Conservation (phyloP, 2,888 invertebrate species). For the Octodonta nipae region DNA sequence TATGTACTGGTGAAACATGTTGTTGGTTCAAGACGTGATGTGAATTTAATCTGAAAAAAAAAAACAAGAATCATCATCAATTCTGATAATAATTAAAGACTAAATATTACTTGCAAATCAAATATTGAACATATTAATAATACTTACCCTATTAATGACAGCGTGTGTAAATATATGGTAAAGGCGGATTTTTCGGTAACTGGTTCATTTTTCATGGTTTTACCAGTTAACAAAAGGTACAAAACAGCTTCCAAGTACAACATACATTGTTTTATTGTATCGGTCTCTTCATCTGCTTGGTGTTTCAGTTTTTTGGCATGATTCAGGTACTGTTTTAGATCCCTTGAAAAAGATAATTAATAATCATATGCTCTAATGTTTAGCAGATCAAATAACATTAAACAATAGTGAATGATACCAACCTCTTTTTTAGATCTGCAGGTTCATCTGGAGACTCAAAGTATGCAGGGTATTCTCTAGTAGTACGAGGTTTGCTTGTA, state of each 20-base stretch:
- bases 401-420: constrained; percentile 10
- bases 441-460: constrained; percentile 51
- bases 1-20: constrained; percentile 47
- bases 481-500: constrained; percentile 14
- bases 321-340: constrained; percentile 55
- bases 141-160: constrained; percentile 61
- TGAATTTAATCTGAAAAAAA: constrained; percentile 50
- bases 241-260: constrained; percentile 84
- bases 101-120: neutral
- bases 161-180: constrained; percentile 86
- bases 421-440: constrained; percentile 51
- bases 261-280: constrained; percentile 70
- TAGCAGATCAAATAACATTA: too few relatives aligned
- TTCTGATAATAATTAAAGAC: neutral
- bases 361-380: too few relatives aligned
- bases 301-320: constrained; percentile 78
- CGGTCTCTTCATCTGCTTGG: constrained; percentile 71
- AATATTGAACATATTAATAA: constrained; percentile 1
- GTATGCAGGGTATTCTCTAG: constrained; percentile 51
- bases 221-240: constrained; percentile 82
- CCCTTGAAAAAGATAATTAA: constrained; percentile 23
- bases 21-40: constrained; percentile 54
- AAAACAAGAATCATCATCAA: too few relatives aligned
- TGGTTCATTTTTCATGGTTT: constrained; percentile 73
- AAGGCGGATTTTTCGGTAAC: constrained; percentile 68